These are phyloP conservation scores for Bombus pyrosoma DNA, from an alignment of 1,140 invertebrate species.

Conservation along the genomic window DNA sequence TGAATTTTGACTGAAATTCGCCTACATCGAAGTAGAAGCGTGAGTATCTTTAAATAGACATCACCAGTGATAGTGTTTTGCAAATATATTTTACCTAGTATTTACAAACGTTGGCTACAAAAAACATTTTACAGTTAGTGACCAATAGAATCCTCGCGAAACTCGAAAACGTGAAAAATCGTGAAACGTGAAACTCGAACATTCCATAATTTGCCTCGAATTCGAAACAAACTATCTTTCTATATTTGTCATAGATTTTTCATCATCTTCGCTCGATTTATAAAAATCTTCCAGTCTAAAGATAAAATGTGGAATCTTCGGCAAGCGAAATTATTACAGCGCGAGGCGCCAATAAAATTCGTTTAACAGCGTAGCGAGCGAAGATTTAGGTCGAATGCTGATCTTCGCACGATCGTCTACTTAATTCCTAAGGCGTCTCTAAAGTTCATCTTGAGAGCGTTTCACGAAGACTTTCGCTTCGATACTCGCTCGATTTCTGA, in stretches of 20 bases:
- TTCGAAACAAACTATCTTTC: constrained; percentile 1
- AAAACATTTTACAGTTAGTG: constrained; percentile 25
- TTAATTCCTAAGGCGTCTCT: not conserved
- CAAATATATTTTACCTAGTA: constrained; percentile 62
- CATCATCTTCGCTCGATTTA: not conserved
- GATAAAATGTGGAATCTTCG: constrained; percentile 40
- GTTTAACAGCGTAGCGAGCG: not conserved
- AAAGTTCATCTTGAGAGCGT: not conserved
- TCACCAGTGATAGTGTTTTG: constrained; percentile 47
- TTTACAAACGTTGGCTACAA: constrained; percentile 56
- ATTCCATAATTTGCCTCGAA: constrained; percentile 13
- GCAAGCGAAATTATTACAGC: constrained; percentile 47
- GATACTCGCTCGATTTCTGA: not conserved
- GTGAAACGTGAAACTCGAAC: not conserved
- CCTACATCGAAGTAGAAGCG: constrained; percentile 54
- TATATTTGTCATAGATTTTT: not conserved
- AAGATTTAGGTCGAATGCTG: constrained; percentile 33
- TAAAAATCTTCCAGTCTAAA: constrained; percentile 1
- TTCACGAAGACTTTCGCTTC: not conserved
- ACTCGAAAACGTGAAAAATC: constrained; percentile 26
- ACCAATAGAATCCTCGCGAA: constrained; percentile 11
- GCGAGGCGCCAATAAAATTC: constrained; percentile 49
- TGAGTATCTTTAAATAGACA: constrained; percentile 50
- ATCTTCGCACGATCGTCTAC: constrained; percentile 33
- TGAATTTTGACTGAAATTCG: constrained; percentile 31